Percentiles rank a stretch among this genome's conserved stretches.
Evolutionary conservation across 2,113 vertebrate species (phyloP).

Genomic region (Oncorhynchus mykiss): DNA sequence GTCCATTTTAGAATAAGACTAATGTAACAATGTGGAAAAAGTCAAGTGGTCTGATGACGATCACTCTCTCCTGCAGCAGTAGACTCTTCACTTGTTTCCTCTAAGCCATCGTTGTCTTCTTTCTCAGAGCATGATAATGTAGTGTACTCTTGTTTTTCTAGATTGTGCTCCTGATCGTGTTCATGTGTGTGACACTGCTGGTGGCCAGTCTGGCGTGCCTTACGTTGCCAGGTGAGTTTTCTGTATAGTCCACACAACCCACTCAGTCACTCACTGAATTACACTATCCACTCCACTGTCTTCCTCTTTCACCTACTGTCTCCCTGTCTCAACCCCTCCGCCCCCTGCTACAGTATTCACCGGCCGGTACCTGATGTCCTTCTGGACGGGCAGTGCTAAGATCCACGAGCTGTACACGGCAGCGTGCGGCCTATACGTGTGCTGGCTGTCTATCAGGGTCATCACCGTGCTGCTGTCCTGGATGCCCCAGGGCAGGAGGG

Average conservation of each 20-base stretch:
- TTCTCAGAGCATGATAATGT: too few species aligned
- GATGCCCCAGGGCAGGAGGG: conserved; percentile 96
- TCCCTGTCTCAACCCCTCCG: too few species aligned
- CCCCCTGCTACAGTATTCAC: conserved; percentile 80
- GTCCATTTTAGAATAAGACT: too few species aligned
- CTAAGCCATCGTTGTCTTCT: too few species aligned
- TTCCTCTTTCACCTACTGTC: too few species aligned
- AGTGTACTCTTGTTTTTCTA: conserved; percentile 46
- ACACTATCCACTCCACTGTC: too few species aligned
- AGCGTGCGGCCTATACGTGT: conserved; percentile 95
- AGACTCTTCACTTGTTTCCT: too few species aligned
- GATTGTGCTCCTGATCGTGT: conserved; percentile 93
- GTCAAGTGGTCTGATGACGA: too few species aligned
- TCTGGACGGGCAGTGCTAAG: conserved; percentile 97
- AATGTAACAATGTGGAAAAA: too few species aligned
- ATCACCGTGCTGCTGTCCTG: conserved; percentile 92
- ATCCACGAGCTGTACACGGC: conserved; percentile 98
- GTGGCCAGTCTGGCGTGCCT: conserved; percentile 96
- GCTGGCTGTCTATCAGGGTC: conserved; percentile 95
- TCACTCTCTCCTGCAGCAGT: too few species aligned
- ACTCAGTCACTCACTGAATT: too few species aligned
- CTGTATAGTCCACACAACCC: too few species aligned
- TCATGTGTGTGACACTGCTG: conserved; percentile 97
- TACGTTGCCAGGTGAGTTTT: conserved; percentile 89
- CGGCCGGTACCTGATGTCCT: conserved; percentile 98